A percentile compares a stretch with the other conserved stretches of the same genome.
These are phyloP conservation scores for Brachypteracias leptosomus DNA, from an alignment of 2,113 vertebrate genomes.

Conservation along the genomic window DNA sequence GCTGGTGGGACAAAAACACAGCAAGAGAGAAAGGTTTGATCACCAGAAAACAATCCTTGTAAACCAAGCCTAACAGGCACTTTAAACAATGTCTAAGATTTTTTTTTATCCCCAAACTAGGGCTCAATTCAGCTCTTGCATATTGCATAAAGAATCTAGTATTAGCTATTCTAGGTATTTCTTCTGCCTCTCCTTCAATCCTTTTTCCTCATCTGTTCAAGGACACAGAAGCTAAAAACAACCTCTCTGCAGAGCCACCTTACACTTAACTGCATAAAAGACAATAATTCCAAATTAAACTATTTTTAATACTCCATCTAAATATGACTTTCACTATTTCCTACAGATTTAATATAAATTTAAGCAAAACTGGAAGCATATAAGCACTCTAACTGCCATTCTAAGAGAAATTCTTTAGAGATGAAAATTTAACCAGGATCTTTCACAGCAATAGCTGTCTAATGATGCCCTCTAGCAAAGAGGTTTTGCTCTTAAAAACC, in stretches of 20 bases:
- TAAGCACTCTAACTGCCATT: not conserved
- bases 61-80: not conserved
- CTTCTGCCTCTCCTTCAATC: not conserved
- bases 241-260: not conserved
- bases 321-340: not conserved
- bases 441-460: slow-evolving; percentile 28
- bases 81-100: not conserved
- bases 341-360: not conserved
- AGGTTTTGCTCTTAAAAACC: slow-evolving; percentile 41
- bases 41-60: not conserved
- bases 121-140: not conserved
- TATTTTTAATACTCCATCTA: not conserved
- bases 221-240: not conserved
- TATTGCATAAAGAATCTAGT: not conserved
- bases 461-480: slow-evolving; percentile 48
- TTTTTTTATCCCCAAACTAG: not conserved
- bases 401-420: not conserved
- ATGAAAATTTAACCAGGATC: slow-evolving; percentile 33
- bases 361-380: not conserved
- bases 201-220: not conserved
- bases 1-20: not conserved
- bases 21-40: not conserved
- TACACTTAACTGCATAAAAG: not conserved
- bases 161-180: not conserved
- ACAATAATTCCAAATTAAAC: not conserved